Evolutionary conservation across 2,797 vertebrate genomes (phyloP).

Genomic region (Onychomys leucogaster): DNA sequence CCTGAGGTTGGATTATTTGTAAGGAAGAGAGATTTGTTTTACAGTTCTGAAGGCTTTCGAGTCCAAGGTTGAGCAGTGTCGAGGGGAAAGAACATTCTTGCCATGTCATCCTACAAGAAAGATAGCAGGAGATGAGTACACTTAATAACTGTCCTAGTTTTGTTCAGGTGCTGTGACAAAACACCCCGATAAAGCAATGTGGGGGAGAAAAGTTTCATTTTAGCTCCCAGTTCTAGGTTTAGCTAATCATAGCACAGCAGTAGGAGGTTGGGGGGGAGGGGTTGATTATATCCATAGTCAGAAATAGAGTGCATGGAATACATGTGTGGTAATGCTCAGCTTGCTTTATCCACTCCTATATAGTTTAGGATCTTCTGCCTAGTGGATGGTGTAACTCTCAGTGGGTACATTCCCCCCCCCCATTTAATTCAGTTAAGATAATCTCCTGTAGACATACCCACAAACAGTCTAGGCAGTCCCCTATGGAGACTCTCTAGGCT

Average conservation of each 20-base stretch:
- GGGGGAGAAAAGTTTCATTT: not conserved
- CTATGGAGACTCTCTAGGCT: not conserved
- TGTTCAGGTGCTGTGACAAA: not conserved
- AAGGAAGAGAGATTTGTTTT: not conserved
- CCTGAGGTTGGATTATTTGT: not conserved
- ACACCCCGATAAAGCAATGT: not conserved
- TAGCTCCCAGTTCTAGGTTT: not conserved
- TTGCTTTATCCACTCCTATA: not conserved
- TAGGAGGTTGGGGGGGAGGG: not conserved
- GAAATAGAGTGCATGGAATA: not conserved
- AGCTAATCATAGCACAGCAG: not conserved
- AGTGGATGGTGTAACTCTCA: not conserved
- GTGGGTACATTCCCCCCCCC: not conserved
- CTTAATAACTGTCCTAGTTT: not conserved
- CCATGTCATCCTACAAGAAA: not conserved
- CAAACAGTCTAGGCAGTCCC: not conserved
- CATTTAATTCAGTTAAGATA: not conserved
- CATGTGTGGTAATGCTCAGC: not conserved
- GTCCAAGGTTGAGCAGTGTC: not conserved
- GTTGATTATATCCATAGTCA: not conserved
- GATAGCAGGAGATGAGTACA: not conserved
- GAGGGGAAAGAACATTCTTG: not conserved
- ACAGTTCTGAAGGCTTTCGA: not conserved
- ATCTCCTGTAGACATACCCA: not conserved
- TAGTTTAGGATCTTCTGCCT: not conserved